Conservation (phyloP, 2,797 vertebrate genomes). For the Sciaenops ocellatus region DNA sequence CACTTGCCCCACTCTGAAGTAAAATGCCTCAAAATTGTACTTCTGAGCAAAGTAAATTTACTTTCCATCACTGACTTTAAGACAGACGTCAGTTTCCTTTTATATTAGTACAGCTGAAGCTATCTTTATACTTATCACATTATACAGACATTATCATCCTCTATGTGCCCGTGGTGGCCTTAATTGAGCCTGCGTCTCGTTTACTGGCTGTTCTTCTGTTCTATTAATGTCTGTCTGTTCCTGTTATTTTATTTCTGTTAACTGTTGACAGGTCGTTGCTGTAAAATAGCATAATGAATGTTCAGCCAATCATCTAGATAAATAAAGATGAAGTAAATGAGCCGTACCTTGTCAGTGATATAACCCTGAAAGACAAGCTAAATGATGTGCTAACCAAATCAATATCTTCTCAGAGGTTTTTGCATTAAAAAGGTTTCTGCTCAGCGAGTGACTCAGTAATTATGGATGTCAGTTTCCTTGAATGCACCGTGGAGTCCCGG, state of each 20-base stretch:
- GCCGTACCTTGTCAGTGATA: background rate
- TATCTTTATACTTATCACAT: background rate
- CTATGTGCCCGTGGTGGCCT: background rate
- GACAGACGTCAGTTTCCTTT: background rate
- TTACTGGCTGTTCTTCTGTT: background rate
- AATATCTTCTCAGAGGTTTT: background rate
- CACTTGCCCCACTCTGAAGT: background rate
- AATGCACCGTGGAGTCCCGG: constrained; percentile 44
- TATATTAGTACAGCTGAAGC: background rate
- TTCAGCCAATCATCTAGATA: background rate
- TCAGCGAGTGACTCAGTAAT: constrained; percentile 20
- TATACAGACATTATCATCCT: background rate
- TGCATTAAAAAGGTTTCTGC: background rate
- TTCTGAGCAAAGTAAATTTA: background rate
- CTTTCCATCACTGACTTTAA: background rate
- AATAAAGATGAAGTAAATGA: constrained; percentile 13
- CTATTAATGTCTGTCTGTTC: background rate
- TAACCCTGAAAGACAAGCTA: background rate
- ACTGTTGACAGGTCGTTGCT: background rate
- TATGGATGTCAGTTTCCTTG: constrained; percentile 46
- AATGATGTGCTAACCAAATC: background rate
- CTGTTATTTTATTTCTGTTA: background rate
- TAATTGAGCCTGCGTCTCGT: background rate
- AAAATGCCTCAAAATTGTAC: background rate
- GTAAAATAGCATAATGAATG: background rate